These are phyloP conservation scores for Silurus meridionalis DNA, from an alignment of 2,113 vertebrate species.

Conservation along the genomic window DNA sequence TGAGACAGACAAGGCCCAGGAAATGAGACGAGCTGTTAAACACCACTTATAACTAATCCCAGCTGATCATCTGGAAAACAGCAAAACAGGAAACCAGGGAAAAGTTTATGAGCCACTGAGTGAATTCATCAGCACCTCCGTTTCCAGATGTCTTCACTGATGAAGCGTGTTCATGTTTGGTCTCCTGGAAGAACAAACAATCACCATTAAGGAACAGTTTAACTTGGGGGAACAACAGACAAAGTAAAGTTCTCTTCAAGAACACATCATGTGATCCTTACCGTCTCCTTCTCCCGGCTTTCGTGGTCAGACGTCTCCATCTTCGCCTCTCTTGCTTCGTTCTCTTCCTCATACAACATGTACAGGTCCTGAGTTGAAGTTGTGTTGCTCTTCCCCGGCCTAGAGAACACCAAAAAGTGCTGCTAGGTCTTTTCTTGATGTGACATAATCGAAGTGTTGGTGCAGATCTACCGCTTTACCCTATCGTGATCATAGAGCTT, in stretches of 20 bases:
- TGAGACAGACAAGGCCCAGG: background rate
- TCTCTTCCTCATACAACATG: conserved; percentile 40
- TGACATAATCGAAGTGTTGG: background rate
- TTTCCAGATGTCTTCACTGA: conserved; percentile 33
- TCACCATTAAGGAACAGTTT: background rate
- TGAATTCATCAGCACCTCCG: conserved; percentile 37
- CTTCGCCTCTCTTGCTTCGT: conserved; percentile 65
- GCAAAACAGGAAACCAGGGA: background rate
- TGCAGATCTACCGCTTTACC: conserved; percentile 42
- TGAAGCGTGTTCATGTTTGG: background rate
- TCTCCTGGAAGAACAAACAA: conserved; percentile 38
- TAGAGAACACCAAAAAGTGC: conserved; percentile 24
- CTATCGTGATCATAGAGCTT: conserved; percentile 40
- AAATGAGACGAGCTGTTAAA: conserved; percentile 15
- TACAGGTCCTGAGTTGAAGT: conserved; percentile 8
- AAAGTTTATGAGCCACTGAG: background rate
- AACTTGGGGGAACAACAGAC: background rate
- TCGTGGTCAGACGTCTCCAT: conserved; percentile 55
- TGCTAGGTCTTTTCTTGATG: background rate
- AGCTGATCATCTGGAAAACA: background rate
- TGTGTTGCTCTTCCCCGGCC: background rate
- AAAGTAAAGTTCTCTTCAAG: background rate
- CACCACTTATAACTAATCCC: conserved; percentile 6
- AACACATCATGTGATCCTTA: background rate
- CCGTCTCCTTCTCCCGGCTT: background rate